These are phyloP conservation scores for Acanthococcus lagerstroemiae DNA, from an alignment of 2,888 invertebrate species.

Conservation along the genomic window DNA sequence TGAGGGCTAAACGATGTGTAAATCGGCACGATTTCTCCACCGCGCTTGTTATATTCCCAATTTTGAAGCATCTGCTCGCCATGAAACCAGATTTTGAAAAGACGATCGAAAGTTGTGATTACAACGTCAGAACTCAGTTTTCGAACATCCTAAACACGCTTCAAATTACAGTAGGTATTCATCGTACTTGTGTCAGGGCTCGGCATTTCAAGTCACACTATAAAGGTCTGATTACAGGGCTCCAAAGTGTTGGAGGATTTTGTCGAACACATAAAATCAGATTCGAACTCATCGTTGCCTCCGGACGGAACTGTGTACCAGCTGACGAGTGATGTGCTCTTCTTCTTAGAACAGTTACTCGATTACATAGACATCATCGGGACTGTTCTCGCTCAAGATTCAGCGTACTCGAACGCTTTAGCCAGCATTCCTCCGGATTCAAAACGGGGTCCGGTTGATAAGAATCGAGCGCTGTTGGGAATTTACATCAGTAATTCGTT, in stretches of 20 bases:
- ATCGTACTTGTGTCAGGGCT: too few relatives aligned
- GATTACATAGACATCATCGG: constrained; percentile 65
- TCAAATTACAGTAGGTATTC: constrained; percentile 62
- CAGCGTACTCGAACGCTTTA: constrained; percentile 47
- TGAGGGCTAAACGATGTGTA: constrained; percentile 63
- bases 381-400: constrained; percentile 53
- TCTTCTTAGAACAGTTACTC: constrained; percentile 77
- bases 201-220: constrained; percentile 15
- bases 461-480: constrained; percentile 51
- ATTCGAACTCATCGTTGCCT: constrained; percentile 70
- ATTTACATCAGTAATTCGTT: constrained; percentile 74
- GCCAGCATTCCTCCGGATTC: constrained; percentile 39
- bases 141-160: constrained; percentile 61
- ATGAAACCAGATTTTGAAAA: constrained; percentile 72
- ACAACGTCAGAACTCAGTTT: constrained; percentile 58
- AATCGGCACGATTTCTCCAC: constrained; percentile 67
- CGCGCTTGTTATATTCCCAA: constrained; percentile 70
- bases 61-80: constrained; percentile 63
- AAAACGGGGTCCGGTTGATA: constrained; percentile 44
- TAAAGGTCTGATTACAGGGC: constrained; percentile 49
- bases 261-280: constrained; percentile 72
- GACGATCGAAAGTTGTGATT: constrained; percentile 61
- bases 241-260: constrained; percentile 85
- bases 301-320: constrained; percentile 98
- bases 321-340: constrained; percentile 84